Conservation (phyloP, 2,888 invertebrate genomes). For the Volucella inanis region DNA sequence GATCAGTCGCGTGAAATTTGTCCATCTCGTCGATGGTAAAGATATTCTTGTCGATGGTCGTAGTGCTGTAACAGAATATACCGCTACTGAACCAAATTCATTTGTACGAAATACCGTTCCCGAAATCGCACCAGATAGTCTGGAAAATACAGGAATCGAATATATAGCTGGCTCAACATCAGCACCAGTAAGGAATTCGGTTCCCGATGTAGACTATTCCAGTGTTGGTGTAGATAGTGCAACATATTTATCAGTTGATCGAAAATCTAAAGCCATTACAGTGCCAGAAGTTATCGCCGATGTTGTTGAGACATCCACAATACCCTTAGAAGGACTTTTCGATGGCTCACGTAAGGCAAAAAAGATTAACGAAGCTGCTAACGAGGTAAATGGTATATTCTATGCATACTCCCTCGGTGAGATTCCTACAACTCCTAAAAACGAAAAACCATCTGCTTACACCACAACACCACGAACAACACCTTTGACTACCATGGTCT, state of each 20-base stretch:
- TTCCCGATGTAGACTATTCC: conserved; percentile 64
- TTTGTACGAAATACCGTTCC: conserved; percentile 80
- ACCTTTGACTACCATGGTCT: conserved; percentile 42
- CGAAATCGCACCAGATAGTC: conserved; percentile 57
- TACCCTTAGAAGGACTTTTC: conserved; percentile 88
- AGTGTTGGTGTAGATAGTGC: conserved; percentile 11
- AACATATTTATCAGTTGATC: conserved; percentile 24
- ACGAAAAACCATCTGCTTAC: conserved; percentile 43
- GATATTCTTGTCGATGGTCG: conserved; percentile 81
- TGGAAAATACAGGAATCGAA: conserved; percentile 59
- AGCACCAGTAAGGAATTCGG: conserved; percentile 64
- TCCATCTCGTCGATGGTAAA: conserved; percentile 86
- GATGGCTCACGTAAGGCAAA: conserved; percentile 84
- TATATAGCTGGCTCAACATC: conserved; percentile 59
- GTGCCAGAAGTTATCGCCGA: conserved; percentile 81
- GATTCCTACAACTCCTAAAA: conserved; percentile 81
- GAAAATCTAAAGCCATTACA: conserved; percentile 77
- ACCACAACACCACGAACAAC: conserved; percentile 75
- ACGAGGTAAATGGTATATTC: conserved; percentile 79
- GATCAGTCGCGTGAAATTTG: conserved; percentile 87
- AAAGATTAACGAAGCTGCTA: conserved; percentile 54
- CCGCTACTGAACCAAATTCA: conserved; percentile 79
- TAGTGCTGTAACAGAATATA: conserved; percentile 83
- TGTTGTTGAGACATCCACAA: conserved; percentile 86
- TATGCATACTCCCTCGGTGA: conserved; percentile 83